phyloP scores from a whole-genome alignment of 2,113 vertebrate species.

The Sigmodon hispidus region DNA sequence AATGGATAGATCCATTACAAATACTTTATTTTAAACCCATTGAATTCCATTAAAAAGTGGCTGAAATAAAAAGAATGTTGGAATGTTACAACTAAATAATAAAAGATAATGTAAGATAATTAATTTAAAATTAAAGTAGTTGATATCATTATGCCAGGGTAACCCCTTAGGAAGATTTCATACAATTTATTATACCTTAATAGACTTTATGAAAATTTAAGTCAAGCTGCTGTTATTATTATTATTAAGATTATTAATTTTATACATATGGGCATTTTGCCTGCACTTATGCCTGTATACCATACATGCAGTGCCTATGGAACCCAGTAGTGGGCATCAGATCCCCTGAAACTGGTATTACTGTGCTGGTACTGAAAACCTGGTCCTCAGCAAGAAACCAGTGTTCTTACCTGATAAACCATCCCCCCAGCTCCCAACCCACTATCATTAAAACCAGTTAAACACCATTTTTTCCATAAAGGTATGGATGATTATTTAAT shows the following conservation, averaged over 20 bases:
- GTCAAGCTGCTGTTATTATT: background rate
- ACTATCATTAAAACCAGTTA: conserved; percentile 8
- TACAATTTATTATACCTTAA: background rate
- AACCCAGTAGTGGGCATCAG: background rate
- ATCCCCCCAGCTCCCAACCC: background rate
- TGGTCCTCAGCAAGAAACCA: background rate
- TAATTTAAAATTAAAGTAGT: background rate
- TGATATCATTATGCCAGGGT: background rate
- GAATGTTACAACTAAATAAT: conserved; percentile 27
- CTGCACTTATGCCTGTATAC: background rate
- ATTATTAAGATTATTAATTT: background rate
- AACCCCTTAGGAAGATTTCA: background rate
- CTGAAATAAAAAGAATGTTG: background rate
- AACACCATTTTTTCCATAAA: conserved; percentile 14
- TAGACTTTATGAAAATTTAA: background rate
- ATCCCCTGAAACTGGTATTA: background rate
- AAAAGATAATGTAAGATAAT: background rate
- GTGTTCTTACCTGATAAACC: background rate
- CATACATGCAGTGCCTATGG: background rate
- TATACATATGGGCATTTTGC: background rate
- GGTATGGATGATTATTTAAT: background rate
- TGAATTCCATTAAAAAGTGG: background rate
- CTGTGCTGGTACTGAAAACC: background rate
- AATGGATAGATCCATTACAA: background rate
- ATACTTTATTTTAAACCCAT: background rate